Conservation (phyloP, 2,113 vertebrate species). For the Tamias sibiricus region DNA sequence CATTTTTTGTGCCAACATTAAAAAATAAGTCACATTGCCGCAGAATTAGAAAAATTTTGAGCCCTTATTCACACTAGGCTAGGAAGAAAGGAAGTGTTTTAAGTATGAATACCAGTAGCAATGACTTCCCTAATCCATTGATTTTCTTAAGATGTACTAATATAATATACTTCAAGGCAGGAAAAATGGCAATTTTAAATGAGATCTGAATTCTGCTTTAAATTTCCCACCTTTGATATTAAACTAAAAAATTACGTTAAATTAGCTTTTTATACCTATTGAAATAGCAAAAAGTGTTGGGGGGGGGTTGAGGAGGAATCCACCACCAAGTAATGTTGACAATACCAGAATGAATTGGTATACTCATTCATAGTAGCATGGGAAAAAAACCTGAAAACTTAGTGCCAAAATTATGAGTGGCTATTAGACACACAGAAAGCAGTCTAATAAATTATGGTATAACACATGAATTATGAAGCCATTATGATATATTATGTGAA, state of each 20-base stretch:
- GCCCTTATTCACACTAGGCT: not conserved
- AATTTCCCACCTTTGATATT: conserved; percentile 39
- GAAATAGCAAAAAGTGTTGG: not conserved
- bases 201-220: conserved; percentile 14
- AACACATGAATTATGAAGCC: not conserved
- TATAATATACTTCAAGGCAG: conserved; percentile 2
- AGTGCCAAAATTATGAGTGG: not conserved
- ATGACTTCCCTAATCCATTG: not conserved
- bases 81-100: not conserved
- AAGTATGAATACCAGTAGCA: not conserved
- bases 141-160: conserved; percentile 34
- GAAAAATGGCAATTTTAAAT: conserved; percentile 46
- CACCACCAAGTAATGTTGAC: conserved; percentile 21
- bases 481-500: not conserved
- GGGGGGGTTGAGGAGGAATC: not conserved
- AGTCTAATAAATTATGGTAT: not conserved
- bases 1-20: conserved; percentile 49
- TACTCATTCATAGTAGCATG: not conserved
- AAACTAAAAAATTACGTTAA: conserved; percentile 38
- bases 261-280: not conserved
- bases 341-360: not conserved
- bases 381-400: not conserved
- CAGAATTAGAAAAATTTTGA: conserved; percentile 35
- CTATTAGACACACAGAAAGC: not conserved
- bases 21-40: not conserved